Evolutionary conservation across 2,888 invertebrate genomes (phyloP).

Genomic region (Aspidiotus destructor): DNA sequence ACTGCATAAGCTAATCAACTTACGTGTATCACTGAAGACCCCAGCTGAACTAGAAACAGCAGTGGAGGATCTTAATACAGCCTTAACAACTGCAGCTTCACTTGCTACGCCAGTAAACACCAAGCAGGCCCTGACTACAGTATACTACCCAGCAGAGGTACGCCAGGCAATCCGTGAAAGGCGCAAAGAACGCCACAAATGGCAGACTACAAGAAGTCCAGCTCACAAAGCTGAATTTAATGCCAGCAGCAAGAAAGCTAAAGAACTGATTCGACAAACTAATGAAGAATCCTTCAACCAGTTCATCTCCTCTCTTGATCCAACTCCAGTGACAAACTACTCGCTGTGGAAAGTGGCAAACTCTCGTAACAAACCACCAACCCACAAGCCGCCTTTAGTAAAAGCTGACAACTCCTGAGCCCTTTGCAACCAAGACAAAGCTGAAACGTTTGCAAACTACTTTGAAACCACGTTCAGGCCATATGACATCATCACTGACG

Average conservation of each 20-base stretch:
- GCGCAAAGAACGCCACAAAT: not conserved
- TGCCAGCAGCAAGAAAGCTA: not conserved
- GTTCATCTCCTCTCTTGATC: too few species aligned
- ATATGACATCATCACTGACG: not conserved
- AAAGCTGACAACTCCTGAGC: too few species aligned
- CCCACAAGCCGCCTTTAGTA: too few species aligned
- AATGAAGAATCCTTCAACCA: too few species aligned
- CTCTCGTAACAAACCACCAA: too few species aligned
- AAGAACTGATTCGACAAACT: too few species aligned
- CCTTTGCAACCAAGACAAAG: not conserved
- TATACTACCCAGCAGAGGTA: not conserved
- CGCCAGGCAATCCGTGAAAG: not conserved
- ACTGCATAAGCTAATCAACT: too few species aligned
- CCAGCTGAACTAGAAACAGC: constrained; percentile 22
- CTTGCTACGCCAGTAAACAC: constrained; percentile 3
- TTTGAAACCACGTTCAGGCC: constrained; percentile 4
- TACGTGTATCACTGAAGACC: constrained; percentile 21
- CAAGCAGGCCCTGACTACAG: too few species aligned
- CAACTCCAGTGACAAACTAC: too few species aligned
- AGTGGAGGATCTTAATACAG: constrained; percentile 8
- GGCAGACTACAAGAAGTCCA: too few species aligned
- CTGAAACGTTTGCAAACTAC: constrained; percentile 15
- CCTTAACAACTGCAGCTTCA: constrained; percentile 4
- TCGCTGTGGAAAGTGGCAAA: too few species aligned
- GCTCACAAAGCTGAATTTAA: constrained; percentile 5